These are phyloP conservation scores for Drosophila azteca DNA, from an alignment of 1,140 invertebrate species.

Conservation along the genomic window DNA sequence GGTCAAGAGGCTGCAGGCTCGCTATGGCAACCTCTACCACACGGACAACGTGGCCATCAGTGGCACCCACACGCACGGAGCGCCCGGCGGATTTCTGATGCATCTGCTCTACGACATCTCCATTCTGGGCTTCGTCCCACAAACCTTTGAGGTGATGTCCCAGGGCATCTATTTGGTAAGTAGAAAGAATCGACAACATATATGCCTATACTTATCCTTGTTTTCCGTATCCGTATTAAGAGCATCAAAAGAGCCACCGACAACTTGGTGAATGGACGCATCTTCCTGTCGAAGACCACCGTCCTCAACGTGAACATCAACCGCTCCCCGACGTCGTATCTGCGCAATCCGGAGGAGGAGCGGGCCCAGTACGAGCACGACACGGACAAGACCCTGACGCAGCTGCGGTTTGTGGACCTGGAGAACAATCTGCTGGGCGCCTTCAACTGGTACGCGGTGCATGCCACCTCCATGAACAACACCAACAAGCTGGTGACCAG, in stretches of 20 bases:
- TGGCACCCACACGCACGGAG: slow-evolving; percentile 93
- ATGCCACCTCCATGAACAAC: slow-evolving; percentile 98
- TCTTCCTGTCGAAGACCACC: slow-evolving; percentile 88
- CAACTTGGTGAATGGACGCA: slow-evolving; percentile 87
- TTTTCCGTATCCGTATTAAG: slow-evolving; percentile 86
- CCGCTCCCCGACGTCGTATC: slow-evolving; percentile 93
- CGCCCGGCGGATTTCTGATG: slow-evolving; percentile 94
- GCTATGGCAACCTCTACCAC: slow-evolving; percentile 89
- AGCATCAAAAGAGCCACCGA: slow-evolving; percentile 92
- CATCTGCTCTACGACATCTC: slow-evolving; percentile 94
- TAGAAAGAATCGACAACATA: neutral
- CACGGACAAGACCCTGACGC: slow-evolving; percentile 92
- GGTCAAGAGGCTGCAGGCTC: slow-evolving; percentile 87
- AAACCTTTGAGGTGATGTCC: slow-evolving; percentile 91
- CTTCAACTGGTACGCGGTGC: slow-evolving; percentile 97
- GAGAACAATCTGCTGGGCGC: slow-evolving; percentile 87
- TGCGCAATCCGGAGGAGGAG: slow-evolving; percentile 92
- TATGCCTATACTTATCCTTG: neutral
- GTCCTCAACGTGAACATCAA: slow-evolving; percentile 94
- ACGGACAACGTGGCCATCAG: slow-evolving; percentile 93
- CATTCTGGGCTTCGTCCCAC: slow-evolving; percentile 91
- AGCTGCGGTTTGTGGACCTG: slow-evolving; percentile 89
- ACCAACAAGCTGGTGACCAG: slow-evolving; percentile 94
- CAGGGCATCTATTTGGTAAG: slow-evolving; percentile 89
- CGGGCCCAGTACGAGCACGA: slow-evolving; percentile 91